phyloP scores from a whole-genome alignment of 2,888 invertebrate species.

The Meganola albula region DNA sequence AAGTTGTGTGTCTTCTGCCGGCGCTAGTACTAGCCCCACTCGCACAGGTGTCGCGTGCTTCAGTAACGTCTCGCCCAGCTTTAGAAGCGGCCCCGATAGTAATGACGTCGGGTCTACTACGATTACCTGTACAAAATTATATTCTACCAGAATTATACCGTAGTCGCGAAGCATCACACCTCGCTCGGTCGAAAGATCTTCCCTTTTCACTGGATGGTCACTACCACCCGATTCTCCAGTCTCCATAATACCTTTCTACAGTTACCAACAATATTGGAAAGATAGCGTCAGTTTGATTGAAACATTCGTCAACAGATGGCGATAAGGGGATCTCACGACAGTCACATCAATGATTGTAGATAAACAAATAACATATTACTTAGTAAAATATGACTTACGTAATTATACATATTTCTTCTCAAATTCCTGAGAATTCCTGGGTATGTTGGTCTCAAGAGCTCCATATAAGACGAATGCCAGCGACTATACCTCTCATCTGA shows the following conservation, averaged over 20 bases:
- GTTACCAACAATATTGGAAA: too few species aligned
- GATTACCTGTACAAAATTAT: constrained; percentile 81
- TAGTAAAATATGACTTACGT: constrained; percentile 69
- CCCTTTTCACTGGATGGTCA: too few species aligned
- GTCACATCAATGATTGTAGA: too few species aligned
- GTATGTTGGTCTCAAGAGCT: constrained; percentile 96
- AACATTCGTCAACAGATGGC: too few species aligned
- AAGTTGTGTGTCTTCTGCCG: constrained; percentile 81
- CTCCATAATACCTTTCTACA: too few species aligned
- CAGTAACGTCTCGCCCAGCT: constrained; percentile 93
- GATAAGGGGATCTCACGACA: too few species aligned
- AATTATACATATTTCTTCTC: constrained; percentile 90
- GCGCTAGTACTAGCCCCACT: constrained; percentile 90
- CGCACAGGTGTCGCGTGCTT: constrained; percentile 93
- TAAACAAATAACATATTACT: background rate
- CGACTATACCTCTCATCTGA: constrained; percentile 90
- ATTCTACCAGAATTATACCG: too few species aligned
- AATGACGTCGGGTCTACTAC: constrained; percentile 89
- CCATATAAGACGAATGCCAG: constrained; percentile 94
- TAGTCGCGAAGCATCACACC: too few species aligned
- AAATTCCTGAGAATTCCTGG: constrained; percentile 97
- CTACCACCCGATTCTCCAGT: too few species aligned
- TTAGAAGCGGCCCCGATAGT: constrained; percentile 84
- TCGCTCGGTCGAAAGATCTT: too few species aligned
- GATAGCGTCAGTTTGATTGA: too few species aligned